phyloP scores from a whole-genome alignment of 2,113 vertebrate species.

The Glaucidium brasilianum region DNA sequence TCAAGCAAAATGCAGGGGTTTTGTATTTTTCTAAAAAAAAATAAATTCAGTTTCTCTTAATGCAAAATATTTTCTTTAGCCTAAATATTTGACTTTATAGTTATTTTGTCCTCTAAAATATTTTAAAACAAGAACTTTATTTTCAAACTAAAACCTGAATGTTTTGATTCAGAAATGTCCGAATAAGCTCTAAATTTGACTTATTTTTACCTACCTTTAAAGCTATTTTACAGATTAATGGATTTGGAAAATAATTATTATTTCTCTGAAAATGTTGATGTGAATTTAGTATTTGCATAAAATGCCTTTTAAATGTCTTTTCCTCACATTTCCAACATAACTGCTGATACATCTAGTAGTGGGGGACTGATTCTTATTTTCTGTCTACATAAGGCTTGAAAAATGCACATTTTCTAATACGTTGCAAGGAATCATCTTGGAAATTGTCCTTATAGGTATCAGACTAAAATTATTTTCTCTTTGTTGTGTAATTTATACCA shows the following conservation, averaged over 20 bases:
- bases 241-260: not conserved
- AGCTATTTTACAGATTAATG: not conserved
- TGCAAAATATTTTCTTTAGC: not conserved
- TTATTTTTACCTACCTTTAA: not conserved
- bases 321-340: not conserved
- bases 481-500: not conserved
- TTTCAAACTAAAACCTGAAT: not conserved
- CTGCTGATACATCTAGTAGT: not conserved
- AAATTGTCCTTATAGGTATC: not conserved
- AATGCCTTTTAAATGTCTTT: not conserved
- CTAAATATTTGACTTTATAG: not conserved
- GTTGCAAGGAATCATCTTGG: not conserved
- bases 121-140: not conserved
- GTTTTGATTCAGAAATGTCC: not conserved
- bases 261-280: not conserved
- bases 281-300: not conserved
- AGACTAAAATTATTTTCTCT: not conserved
- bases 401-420: not conserved
- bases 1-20: not conserved
- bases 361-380: not conserved
- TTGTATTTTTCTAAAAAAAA: not conserved
- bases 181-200: not conserved
- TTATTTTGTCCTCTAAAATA: not conserved
- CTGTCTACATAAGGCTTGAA: not conserved
- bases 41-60: not conserved